phyloP scores from a whole-genome alignment of 2,888 invertebrate genomes.

The Nipponacmea schrenckii region DNA sequence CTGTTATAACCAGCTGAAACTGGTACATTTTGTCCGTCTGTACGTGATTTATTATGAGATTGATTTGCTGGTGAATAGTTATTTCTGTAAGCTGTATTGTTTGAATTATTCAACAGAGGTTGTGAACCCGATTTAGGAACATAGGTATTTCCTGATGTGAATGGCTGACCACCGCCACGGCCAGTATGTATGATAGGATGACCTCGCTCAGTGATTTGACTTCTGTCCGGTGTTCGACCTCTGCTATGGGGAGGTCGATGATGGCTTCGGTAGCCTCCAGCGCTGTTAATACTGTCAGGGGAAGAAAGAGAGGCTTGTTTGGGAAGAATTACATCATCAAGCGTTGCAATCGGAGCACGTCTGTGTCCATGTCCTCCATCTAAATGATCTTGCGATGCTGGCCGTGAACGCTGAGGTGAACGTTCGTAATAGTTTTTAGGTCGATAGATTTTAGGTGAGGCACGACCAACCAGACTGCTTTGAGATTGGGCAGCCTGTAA shows the following conservation, averaged over 20 bases:
- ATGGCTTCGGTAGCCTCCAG: slow-evolving; percentile 36
- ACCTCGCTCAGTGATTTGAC: slow-evolving; percentile 9
- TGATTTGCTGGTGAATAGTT: not conserved
- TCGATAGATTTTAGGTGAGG: slow-evolving; percentile 22
- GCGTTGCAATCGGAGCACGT: slow-evolving; percentile 41
- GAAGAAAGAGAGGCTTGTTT: slow-evolving; percentile 31
- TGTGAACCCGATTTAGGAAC: slow-evolving; percentile 23
- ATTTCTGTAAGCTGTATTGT: not conserved
- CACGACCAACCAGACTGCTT: slow-evolving; percentile 22
- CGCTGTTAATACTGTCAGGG: slow-evolving; percentile 43
- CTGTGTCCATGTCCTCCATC: slow-evolving; percentile 15
- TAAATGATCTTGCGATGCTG: slow-evolving; percentile 19
- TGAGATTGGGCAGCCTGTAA: slow-evolving; percentile 28
- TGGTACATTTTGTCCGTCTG: not conserved
- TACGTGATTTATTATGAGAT: not conserved
- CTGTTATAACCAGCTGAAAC: not conserved
- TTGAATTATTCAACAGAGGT: slow-evolving; percentile 1
- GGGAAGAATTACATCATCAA: slow-evolving; percentile 43
- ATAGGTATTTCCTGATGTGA: slow-evolving; percentile 12
- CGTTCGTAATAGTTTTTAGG: slow-evolving; percentile 22
- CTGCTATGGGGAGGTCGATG: slow-evolving; percentile 19
- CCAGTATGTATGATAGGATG: slow-evolving; percentile 5
- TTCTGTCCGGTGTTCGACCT: slow-evolving; percentile 16
- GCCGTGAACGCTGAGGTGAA: slow-evolving; percentile 34
- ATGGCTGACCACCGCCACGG: not conserved